A percentile compares a stretch with the other conserved stretches of the same genome.
These are phyloP conservation scores for Thymelicus lineola DNA, from an alignment of 2,888 invertebrate genomes.

Conservation along the genomic window DNA sequence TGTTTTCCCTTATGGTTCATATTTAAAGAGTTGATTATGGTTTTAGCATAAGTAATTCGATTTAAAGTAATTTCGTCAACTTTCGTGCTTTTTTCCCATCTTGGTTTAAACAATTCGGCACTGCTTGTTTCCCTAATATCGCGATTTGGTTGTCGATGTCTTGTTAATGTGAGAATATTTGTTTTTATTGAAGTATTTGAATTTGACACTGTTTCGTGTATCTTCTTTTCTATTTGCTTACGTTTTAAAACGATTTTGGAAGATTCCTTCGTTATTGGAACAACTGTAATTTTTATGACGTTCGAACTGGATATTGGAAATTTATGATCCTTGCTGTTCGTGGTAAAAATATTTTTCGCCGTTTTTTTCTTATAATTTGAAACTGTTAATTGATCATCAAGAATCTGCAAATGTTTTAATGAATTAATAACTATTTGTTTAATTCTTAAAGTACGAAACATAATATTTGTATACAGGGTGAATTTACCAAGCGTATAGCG, in stretches of 20 bases:
- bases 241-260: slow-evolving; percentile 51
- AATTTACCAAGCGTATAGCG: too few relatives aligned
- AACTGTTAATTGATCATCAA: slow-evolving; percentile 49
- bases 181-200: slow-evolving; percentile 58
- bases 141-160: slow-evolving; percentile 58
- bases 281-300: slow-evolving; percentile 64
- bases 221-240: slow-evolving; percentile 45
- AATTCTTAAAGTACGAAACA: too few relatives aligned
- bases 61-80: slow-evolving; percentile 54
- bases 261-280: slow-evolving; percentile 55
- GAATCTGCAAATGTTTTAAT: slow-evolving; percentile 48
- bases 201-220: slow-evolving; percentile 57
- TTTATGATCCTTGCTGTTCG: slow-evolving; percentile 16
- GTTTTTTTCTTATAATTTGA: slow-evolving; percentile 48
- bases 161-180: slow-evolving; percentile 58
- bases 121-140: slow-evolving; percentile 65
- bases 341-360: slow-evolving; percentile 26
- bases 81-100: slow-evolving; percentile 38
- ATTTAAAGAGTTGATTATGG: slow-evolving; percentile 57
- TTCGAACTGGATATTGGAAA: slow-evolving; percentile 44
- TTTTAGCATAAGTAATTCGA: slow-evolving; percentile 51
- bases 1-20: slow-evolving; percentile 54
- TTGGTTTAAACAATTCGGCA: slow-evolving; percentile 50
- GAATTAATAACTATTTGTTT: too few relatives aligned
- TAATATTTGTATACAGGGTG: too few relatives aligned